phyloP scores from a whole-genome alignment of 2,797 vertebrate species.

The Silurus aristotelis region DNA sequence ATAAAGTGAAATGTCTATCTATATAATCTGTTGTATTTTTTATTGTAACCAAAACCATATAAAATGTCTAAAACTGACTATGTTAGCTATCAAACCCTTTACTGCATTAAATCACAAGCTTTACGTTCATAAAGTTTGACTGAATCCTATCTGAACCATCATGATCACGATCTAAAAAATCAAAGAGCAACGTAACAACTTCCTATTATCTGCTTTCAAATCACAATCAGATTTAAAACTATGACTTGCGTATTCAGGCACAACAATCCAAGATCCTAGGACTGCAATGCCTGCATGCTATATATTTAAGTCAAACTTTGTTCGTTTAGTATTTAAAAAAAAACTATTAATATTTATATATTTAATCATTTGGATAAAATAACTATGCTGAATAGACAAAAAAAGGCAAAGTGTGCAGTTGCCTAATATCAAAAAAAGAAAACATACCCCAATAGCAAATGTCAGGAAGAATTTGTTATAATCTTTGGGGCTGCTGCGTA shows the following conservation, averaged over 20 bases:
- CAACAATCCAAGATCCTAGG: background rate
- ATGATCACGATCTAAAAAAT: background rate
- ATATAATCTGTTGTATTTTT: background rate
- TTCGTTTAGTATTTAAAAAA: background rate
- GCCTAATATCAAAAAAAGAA: background rate
- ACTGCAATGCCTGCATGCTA: background rate
- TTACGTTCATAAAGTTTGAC: background rate
- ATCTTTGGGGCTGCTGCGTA: constrained; percentile 93
- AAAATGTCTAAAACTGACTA: background rate
- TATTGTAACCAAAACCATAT: background rate
- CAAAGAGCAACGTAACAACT: background rate
- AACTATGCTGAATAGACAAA: background rate
- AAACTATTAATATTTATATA: no score
- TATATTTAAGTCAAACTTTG: background rate
- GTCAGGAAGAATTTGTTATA: constrained; percentile 96
- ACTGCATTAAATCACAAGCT: background rate
- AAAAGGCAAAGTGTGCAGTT: background rate
- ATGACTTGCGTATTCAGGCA: background rate
- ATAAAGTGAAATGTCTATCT: background rate
- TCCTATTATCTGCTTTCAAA: background rate
- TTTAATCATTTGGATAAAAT: background rate
- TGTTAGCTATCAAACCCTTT: no score
- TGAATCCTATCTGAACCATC: background rate
- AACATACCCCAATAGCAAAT: constrained; percentile 92
- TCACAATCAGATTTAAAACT: background rate